Base-by-base conservation (phyloP, 2,888 invertebrate genomes). In the Zygothrica quintamaculata region DNA sequence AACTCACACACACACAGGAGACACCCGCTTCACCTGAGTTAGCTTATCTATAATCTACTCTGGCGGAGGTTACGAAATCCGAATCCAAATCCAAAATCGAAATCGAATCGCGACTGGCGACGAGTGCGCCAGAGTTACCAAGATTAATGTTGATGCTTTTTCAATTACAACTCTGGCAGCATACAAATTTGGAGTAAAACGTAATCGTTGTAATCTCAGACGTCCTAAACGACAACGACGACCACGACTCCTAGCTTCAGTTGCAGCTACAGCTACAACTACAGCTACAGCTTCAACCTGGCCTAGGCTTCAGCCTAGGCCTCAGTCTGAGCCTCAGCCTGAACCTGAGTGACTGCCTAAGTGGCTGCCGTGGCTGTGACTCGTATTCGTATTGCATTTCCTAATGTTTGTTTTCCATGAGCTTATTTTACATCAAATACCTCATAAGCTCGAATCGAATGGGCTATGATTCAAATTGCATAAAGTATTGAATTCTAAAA, bases 101-200 rank as follows among this genome's bases (percentile, higher is more conserved):
- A 65, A 25, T 15, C 52, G 51, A 57, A 44, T 29, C 51, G 51
- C 60, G 26, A 76, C 71, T 25, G 47, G 42, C 57, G 68, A 65
- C 60, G 75, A 66, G 70, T 67, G 73, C 61, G 53, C 68, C 68
- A 74, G 77, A 79, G 82, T 87, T 77, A 88, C 89, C 77, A 89
- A 89, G 89, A 89, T 89, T 89, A 89, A 89, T 89, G 89, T 88
- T 89, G 89, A 88, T 88, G 89, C 87, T 86, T 89, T 89, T 89
- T 89, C 89, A 89, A 89, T 89, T 89, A 89, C 89, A 89, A 82
- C 81, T 84, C 71, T 82, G 85, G 82, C 85, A 82, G 81, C 82
- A 87, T 82, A 88, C 87, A 85, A 88, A 88, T 88, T 88, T 87
- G 85, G 85, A 87, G 82, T 88, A 88, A 88, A 88, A 86, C 82